Evolutionary conservation across 2,888 invertebrate species (phyloP).

Genomic region (Cyclophora albipunctata): DNA sequence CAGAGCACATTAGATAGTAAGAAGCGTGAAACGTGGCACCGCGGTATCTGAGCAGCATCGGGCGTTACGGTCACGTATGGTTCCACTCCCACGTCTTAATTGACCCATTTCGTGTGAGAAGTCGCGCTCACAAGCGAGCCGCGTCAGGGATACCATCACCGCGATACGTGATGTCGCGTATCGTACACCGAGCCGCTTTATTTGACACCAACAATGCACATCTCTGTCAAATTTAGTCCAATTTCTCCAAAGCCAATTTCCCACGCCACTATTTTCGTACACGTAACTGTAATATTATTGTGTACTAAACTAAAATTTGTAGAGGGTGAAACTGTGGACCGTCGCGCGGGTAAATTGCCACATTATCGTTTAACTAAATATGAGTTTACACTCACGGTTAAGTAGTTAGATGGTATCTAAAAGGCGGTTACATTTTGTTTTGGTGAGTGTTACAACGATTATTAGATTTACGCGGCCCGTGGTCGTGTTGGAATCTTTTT

Average conservation of each 20-base stretch:
- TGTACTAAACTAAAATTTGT: constrained; percentile 3
- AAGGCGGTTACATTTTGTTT: constrained; percentile 33
- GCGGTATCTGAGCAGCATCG: constrained; percentile 48
- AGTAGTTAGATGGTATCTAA: constrained; percentile 33
- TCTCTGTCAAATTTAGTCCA: constrained; percentile 7
- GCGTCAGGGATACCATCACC: constrained; percentile 69
- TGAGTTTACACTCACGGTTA: constrained; percentile 20
- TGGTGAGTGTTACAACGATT: constrained; percentile 33
- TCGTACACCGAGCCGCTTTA: constrained; percentile 26
- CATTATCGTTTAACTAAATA: constrained; percentile 26
- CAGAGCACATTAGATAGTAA: constrained; percentile 35
- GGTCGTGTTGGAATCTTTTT: constrained; percentile 44
- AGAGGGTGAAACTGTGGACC: constrained; percentile 18
- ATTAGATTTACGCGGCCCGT: constrained; percentile 34
- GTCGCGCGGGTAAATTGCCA: constrained; percentile 20
- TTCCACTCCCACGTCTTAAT: constrained; percentile 73
- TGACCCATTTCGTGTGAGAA: constrained; percentile 73
- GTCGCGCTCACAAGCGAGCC: constrained; percentile 49
- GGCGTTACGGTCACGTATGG: constrained; percentile 69
- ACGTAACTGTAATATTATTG: constrained; percentile 10
- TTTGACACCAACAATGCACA: constrained; percentile 28
- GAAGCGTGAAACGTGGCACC: constrained; percentile 67
- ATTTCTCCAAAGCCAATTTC: constrained; percentile 12
- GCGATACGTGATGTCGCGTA: constrained; percentile 56
- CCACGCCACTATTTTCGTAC: constrained; percentile 15